Base-by-base conservation (phyloP, 2,113 vertebrate genomes). In the Hyperoodon ampullatus region DNA sequence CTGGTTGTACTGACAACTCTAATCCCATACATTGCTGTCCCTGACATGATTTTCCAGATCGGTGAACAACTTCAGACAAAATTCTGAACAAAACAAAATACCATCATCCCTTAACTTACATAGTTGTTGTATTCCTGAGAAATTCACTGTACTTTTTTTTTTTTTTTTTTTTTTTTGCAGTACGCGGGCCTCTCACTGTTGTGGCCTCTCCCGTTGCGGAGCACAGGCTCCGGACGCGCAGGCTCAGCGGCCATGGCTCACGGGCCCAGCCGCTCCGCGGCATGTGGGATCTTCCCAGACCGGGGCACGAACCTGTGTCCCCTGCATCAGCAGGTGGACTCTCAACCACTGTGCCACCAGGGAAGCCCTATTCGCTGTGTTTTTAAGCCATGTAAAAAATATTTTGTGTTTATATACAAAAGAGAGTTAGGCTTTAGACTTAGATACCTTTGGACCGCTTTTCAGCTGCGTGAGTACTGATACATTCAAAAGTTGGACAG, bases 21-120 rank as follows among this genome's bases (percentile, higher is more conserved):
- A 50, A 66, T 14, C 21, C 39, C 47, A 53, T 3, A 21, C 2
- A 23, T 5, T 16, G 8, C 33, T 88, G 70, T 24, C 75, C 53
- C 39, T 55, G 68, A 72, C n/a, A 6, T 53, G 33, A 53, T 72
- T 83, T 90, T 78, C 70, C 63, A 96, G 24, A 18, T 33, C 30
- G 10, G 30, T 24, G 13, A 92, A 55, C 30, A 70, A 35, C n/a
- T 88, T 53, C 33, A 72, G 70, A 65, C 77, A 88, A 88, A 78
- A 70, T 39, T 83, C 33, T 95, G 70, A 88, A 33, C 47, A 60
- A 80, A 95, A 93, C 47, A 68, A 88, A 88, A 12, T 44, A 26
- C 3, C 12, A 47, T 70, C 28, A 47, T 93, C 63, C 74, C 63
- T 70, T 88, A 78, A 66, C 35, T 77, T 30, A 33, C 50, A 72